Conservation (phyloP, 2,113 vertebrate genomes). For the Rhabdornis inornatus region DNA sequence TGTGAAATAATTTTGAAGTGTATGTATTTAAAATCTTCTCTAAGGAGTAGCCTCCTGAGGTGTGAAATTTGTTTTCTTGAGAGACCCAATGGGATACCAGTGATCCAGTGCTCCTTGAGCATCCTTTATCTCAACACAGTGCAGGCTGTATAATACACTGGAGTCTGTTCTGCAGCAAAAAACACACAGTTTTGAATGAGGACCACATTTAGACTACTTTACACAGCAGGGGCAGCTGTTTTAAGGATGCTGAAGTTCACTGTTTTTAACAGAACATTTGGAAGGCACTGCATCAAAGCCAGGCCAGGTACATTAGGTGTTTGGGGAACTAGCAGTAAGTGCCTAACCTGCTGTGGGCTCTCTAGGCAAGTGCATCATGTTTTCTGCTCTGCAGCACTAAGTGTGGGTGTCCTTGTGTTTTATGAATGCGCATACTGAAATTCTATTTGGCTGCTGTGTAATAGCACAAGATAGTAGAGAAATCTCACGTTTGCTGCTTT, state of each 20-base stretch:
- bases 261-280: background rate
- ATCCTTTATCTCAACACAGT: background rate
- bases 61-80: background rate
- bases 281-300: background rate
- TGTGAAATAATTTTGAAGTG: constrained; percentile 2
- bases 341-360: background rate
- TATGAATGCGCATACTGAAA: background rate
- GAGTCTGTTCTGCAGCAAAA: background rate
- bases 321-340: background rate
- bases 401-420: background rate
- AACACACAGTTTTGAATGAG: background rate
- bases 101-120: background rate
- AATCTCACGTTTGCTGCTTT: background rate
- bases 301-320: background rate
- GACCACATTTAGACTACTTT: background rate
- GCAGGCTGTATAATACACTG: background rate
- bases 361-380: background rate
- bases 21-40: background rate
- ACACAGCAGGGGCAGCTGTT: background rate
- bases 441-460: background rate
- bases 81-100: background rate
- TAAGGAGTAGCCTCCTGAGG: background rate
- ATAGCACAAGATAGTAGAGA: background rate
- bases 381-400: background rate
- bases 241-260: background rate